phyloP scores from a whole-genome alignment of 1,140 invertebrate species.

The Drosophila pseudoananassae region DNA sequence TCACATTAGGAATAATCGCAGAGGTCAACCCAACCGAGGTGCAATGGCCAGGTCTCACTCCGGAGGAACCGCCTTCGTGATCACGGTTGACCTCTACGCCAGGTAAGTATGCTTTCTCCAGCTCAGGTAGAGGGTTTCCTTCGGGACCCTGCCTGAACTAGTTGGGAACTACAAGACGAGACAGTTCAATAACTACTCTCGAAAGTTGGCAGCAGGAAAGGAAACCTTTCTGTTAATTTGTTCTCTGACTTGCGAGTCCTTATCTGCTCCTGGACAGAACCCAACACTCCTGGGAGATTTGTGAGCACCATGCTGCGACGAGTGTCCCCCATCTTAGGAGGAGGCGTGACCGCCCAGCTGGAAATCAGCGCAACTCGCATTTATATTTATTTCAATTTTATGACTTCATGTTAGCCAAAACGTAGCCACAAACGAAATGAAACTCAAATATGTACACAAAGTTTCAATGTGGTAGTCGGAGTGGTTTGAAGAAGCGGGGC shows the following conservation, averaged over 20 bases:
- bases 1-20: conserved; percentile 84
- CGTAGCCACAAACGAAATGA: conserved; percentile 78
- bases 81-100: conserved; percentile 87
- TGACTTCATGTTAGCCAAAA: conserved; percentile 76
- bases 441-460: conserved; percentile 81
- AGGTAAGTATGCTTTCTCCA: conserved; percentile 85
- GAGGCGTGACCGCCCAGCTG: conserved; percentile 65
- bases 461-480: conserved; percentile 52
- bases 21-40: conserved; percentile 73
- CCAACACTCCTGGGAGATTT: conserved; percentile 55
- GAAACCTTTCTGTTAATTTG: conserved; percentile 16
- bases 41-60: conserved; percentile 85
- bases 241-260: conserved; percentile 8
- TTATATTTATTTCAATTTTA: conserved; percentile 83
- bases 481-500: conserved; percentile 17
- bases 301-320: conserved; percentile 37
- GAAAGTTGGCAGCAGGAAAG: conserved; percentile 9
- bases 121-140: conserved; percentile 4
- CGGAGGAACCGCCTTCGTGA: conserved; percentile 88
- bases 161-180: conserved; percentile 48
- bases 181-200: not conserved
- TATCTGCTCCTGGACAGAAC: conserved; percentile 21
- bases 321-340: conserved; percentile 5
- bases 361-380: conserved; percentile 61
- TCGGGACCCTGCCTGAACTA: not conserved